Evolutionary conservation across 2,888 invertebrate species (phyloP), one percentile per base, ranked within the genome.

Genomic region (Hydriomena furcata): DNA sequence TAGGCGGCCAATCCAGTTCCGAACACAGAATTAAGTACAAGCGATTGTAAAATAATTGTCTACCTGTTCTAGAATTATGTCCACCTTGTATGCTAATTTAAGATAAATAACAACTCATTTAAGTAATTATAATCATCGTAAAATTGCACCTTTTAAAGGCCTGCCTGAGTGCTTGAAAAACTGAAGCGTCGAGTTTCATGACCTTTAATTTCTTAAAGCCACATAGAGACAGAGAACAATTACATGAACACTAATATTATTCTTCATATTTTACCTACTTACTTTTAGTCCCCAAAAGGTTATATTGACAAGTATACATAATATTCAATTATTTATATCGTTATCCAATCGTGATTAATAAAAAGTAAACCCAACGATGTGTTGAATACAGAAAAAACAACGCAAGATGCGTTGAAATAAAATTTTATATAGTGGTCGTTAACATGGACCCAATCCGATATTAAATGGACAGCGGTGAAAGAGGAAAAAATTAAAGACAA

Each of bases 351-450:
- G 71, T 77, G 77, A 84, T 84, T 82, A 82, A 83, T 82, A 86
- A 83, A 85, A 86, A 79, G 71, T 79, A 76, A 84, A 83, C 68
- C 71, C 78, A 79, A 86, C 82, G 82, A 85, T 60, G 79, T 82
- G 82, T 87, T 82, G 78, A 82, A 77, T 76, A 80, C 71, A 79
- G 77, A 84, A 84, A 82, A 79, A 79, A 72, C 70, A 72, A 75
- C 64, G 69, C 66, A 68, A 73, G 79, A 75, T 71, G 76, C 79
- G 80, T 82, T 82, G 78, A 87, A 87, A 89, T 88, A 89, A 88
- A 87, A 84, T 85, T 85, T 85, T 84, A 88, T 89, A 84, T 82
- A 84, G 80, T 78, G 88, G 79, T 85, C 89, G 87, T 90, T 89
- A 90, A 89, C 85, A 76, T 77, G 76, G 78, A 73, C 81, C 73